These are phyloP conservation scores for Trisateles emortualis DNA, from an alignment of 2,888 invertebrate species.

Conservation along the genomic window DNA sequence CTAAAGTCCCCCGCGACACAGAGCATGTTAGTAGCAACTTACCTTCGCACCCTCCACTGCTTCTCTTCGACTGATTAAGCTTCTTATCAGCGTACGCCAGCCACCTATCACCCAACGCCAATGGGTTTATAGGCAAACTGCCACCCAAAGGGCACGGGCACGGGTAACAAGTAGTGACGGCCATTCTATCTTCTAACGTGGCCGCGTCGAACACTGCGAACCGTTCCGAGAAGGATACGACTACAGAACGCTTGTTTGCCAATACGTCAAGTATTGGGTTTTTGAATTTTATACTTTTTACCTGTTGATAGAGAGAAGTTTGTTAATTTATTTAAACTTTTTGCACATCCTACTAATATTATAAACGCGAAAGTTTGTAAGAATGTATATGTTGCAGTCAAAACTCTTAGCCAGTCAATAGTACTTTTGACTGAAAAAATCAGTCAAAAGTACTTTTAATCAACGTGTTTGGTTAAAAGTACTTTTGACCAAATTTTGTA, in stretches of 20 bases:
- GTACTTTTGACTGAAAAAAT: too few species aligned
- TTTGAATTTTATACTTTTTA: constrained; percentile 97
- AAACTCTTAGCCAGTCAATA: too few species aligned
- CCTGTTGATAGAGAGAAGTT: constrained; percentile 70
- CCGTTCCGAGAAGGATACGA: constrained; percentile 95
- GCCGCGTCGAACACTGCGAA: constrained; percentile 97
- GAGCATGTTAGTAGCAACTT: too few species aligned
- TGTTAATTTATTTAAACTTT: not conserved
- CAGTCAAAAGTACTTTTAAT: too few species aligned
- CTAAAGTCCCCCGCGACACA: too few species aligned
- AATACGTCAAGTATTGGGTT: constrained; percentile 95
- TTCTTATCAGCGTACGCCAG: constrained; percentile 95
- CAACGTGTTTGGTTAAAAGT: too few species aligned
- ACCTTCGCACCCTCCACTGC: constrained; percentile 94
- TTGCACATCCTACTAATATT: too few species aligned
- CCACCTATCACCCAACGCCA: constrained; percentile 95
- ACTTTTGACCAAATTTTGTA: too few species aligned
- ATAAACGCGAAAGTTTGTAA: too few species aligned
- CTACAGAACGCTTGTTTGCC: constrained; percentile 95
- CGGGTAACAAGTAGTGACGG: constrained; percentile 96
- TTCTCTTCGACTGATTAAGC: constrained; percentile 91
- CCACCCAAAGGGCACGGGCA: constrained; percentile 91
- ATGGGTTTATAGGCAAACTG: constrained; percentile 88
- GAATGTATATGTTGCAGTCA: too few species aligned
- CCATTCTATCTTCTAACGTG: constrained; percentile 94